phyloP scores from a whole-genome alignment of 2,888 invertebrate genomes.

The Tridacna gigas region DNA sequence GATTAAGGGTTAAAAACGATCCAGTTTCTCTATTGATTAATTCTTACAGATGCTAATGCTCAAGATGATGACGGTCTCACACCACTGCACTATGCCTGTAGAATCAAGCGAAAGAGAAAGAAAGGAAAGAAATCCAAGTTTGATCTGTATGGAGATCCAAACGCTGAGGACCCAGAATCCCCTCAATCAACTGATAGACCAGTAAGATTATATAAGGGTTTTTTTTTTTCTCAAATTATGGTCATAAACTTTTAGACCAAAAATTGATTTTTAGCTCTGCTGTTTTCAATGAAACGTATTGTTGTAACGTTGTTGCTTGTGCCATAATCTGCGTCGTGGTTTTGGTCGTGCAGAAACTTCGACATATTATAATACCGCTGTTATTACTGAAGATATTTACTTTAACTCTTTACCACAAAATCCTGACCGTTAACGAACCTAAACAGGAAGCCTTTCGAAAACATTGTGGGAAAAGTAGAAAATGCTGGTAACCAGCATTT shows the following conservation, averaged over 20 bases:
- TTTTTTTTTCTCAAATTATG: too few relatives aligned
- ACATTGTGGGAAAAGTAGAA: not conserved
- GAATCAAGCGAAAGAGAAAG: slow-evolving; percentile 51
- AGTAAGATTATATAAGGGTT: not conserved
- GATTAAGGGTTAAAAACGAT: too few relatives aligned
- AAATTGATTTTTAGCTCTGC: too few relatives aligned
- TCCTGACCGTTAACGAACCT: not conserved
- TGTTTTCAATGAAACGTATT: too few relatives aligned
- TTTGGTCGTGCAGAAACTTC: too few relatives aligned
- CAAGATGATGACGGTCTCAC: slow-evolving; percentile 59
- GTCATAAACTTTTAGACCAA: too few relatives aligned
- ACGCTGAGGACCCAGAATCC: not conserved
- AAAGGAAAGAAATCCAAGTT: slow-evolving; percentile 42
- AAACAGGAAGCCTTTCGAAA: not conserved
- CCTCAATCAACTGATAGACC: not conserved
- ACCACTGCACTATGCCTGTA: slow-evolving; percentile 59
- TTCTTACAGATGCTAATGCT: slow-evolving; percentile 36
- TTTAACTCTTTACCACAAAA: not conserved
- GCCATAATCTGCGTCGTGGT: too few relatives aligned
- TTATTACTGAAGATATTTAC: too few relatives aligned
- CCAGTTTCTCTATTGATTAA: too few relatives aligned
- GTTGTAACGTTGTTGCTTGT: too few relatives aligned
- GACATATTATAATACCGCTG: too few relatives aligned
- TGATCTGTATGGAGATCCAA: slow-evolving; percentile 14
- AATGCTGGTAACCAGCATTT: not conserved